Evolutionary conservation across 2,888 invertebrate species (phyloP), one percentile per base, ranked within the genome.

Genomic region (Hedya salicella): DNA sequence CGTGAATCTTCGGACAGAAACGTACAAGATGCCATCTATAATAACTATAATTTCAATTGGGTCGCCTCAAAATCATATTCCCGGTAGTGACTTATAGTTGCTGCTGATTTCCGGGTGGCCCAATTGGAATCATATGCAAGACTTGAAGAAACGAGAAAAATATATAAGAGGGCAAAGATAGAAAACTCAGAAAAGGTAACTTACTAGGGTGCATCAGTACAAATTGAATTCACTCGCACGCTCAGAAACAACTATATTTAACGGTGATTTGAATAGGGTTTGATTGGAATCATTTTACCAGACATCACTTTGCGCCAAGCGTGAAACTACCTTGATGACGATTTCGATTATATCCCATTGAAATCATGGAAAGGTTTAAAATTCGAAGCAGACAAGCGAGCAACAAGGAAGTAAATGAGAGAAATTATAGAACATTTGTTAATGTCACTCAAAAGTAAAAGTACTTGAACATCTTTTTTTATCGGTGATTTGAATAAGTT

Each of bases 401-500:
- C 36, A 36, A 3, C 11, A 9, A 11, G 8, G 36, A 36, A 8
- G 36, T 11, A 36, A 9, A 36, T 8, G 11, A 3, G 2, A 36
- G 11, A 9, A 36, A 13, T 17, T 3, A 2, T 13, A 4, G 6
- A 4, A 21, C 11, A 46, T 13, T 46, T n/a, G 36, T 19, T 52
- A 36, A 19, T n/a, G 44, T 32, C 32, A 19, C n/a, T 3, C 19
- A 46, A 17, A 21, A 13, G 8, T 46, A 30, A 6, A 25, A 11
- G 8, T 19, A 14, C 14, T 36, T 11, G 0, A 32, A 11, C 59
- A 48, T 42, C 40, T 25, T 5, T 11, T 40, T 19, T 42, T 13
- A 57, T n/a, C 63, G 49, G 49, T 63, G 63, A 63, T 57, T 63
- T 57, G 19, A 63, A 63, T 63, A 40, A 49, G 56, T 11, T 63